Evolutionary conservation across 2,113 vertebrate genomes (phyloP).

Genomic region (Dendrocopos noguchii): DNA sequence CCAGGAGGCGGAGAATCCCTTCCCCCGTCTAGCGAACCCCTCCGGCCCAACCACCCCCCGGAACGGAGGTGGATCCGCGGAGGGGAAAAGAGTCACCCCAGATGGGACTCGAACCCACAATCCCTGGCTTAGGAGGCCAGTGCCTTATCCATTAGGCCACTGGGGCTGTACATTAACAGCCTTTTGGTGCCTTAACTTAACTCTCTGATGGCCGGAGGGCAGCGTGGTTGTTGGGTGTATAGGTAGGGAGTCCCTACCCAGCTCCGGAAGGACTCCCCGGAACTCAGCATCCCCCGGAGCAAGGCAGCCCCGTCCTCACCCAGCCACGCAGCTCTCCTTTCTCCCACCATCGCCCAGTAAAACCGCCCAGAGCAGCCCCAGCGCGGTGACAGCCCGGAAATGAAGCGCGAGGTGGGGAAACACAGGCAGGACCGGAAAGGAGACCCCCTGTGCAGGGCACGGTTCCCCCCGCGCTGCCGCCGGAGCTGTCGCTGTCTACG

Average conservation of each 20-base stretch:
- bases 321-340: no score
- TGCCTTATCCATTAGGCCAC: slow-evolving; percentile 75
- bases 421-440: no score
- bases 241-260: accelerated
- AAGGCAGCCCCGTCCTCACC: no score
- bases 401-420: accelerated
- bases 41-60: no score
- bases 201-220: not conserved
- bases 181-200: not conserved
- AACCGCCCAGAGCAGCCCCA: no score
- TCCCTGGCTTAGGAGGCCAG: slow-evolving; percentile 83
- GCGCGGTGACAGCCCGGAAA: accelerated
- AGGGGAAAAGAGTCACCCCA: slow-evolving; percentile 73
- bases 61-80: accelerated
- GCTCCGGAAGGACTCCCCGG: accelerated
- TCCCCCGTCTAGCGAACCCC: not conserved
- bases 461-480: no score
- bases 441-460: not conserved
- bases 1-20: no score
- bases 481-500: not conserved
- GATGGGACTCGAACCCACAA: slow-evolving; percentile 99
- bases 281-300: accelerated
- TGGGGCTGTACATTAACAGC: slow-evolving; percentile 19
- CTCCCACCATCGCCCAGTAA: not conserved
- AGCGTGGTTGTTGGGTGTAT: accelerated